These are phyloP conservation scores for Lepidurus packardi DNA, from an alignment of 1,140 invertebrate species.

Conservation along the genomic window DNA sequence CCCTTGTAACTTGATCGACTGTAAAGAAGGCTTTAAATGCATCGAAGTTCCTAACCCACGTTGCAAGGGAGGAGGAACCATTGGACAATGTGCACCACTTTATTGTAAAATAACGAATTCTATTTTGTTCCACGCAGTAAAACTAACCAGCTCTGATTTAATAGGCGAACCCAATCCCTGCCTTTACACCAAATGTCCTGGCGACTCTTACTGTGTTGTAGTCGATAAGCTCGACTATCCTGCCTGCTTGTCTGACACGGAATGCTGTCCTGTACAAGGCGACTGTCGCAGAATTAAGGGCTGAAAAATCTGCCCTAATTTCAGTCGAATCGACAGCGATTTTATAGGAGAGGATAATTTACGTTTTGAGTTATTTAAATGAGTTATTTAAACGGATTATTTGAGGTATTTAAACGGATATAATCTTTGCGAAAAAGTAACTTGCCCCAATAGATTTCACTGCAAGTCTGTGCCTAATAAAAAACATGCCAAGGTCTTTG, in stretches of 20 bases:
- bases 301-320: not conserved
- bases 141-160: not conserved
- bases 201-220: not conserved
- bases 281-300: not conserved
- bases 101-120: not conserved
- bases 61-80: not conserved
- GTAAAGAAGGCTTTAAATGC: not conserved
- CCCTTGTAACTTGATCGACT: not conserved
- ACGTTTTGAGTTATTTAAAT: too few relatives aligned
- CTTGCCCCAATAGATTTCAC: too few relatives aligned
- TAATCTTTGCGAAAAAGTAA: too few relatives aligned
- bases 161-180: not conserved
- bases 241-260: not conserved
- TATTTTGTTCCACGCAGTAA: not conserved
- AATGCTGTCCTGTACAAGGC: constrained; percentile 1
- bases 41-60: not conserved
- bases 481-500: too few relatives aligned
- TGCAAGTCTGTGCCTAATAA: too few relatives aligned
- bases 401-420: too few relatives aligned
- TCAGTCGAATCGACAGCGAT: too few relatives aligned
- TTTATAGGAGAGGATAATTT: too few relatives aligned
- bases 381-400: too few relatives aligned
- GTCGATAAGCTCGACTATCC: not conserved
- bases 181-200: not conserved
- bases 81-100: not conserved